Percentiles rank a stretch among this genome's conserved stretches.
phyloP scores from a whole-genome alignment of 2,113 vertebrate genomes.

The Pholis gunnellus region DNA sequence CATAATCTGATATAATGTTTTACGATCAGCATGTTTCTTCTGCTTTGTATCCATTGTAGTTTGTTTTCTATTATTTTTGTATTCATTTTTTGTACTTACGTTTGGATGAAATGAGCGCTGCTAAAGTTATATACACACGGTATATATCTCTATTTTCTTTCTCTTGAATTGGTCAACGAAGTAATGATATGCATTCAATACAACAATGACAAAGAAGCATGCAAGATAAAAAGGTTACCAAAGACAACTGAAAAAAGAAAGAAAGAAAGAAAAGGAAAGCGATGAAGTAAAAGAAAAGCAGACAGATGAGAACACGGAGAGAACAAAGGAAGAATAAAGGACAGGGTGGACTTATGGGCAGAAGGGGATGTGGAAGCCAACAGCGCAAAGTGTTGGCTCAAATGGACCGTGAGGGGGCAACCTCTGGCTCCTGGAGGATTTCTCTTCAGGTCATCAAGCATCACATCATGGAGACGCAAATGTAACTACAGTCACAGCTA shows the following conservation, averaged over 20 bases:
- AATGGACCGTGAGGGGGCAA: conserved; percentile 62
- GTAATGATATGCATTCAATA: not conserved
- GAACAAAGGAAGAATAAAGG: conserved; percentile 13
- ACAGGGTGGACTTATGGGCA: conserved; percentile 13
- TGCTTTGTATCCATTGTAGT: not conserved
- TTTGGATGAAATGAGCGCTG: not conserved
- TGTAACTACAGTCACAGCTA: conserved; percentile 31
- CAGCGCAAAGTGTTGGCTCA: conserved; percentile 49
- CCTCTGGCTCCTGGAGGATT: conserved; percentile 62
- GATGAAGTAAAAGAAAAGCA: not conserved
- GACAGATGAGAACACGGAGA: not conserved
- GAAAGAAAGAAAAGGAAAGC: not conserved
- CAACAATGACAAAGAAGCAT: not conserved
- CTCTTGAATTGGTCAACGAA: not conserved
- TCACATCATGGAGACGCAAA: conserved; percentile 51
- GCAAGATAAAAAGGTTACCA: no score
- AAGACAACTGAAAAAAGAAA: not conserved
- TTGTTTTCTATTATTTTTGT: not conserved
- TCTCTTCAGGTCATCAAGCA: conserved; percentile 75
- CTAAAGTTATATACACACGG: not conserved
- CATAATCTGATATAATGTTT: not conserved
- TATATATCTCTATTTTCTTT: not conserved
- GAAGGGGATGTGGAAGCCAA: conserved; percentile 45
- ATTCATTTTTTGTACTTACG: not conserved
- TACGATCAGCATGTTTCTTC: not conserved